Base-by-base conservation (phyloP, 2,888 invertebrate species). In the Pristionchus japonicus region DNA sequence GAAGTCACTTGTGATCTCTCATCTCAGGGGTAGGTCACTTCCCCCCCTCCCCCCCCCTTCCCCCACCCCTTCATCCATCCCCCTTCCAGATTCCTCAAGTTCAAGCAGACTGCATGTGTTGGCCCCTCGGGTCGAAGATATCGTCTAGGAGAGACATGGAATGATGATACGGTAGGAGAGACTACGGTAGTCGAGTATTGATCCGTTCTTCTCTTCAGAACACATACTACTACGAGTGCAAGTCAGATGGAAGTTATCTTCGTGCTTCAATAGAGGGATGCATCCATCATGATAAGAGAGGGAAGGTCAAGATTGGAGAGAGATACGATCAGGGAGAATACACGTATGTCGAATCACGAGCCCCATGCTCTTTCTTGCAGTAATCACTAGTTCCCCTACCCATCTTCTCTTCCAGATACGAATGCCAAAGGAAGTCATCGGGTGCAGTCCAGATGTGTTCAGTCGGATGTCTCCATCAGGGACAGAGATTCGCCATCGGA, bases 401-500 rank as follows among this genome's bases (percentile, higher is more conserved):
- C 23, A 34, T 13, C 23, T 20, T n/a, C 85, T 31, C 31, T 88
- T 91, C 83, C 91, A 93, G 92, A 34, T 94, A 93, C 90, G 91
- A 93, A 88, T 94, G 94, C 89, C 92, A 91, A 88, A 88, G 90
- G 86, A 93, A 93, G 87, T 89, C 88, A 34, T 90, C 90, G 23
- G 93, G 93, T 80, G 89, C 89, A 47, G 90, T 93, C 37, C 90
- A 91, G 86, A 90, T 94, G 91, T 93, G 93, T 89, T 90, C 93
- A 74, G 92, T 94, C 31, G 94, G 93, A 61, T 94, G 94, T 88
- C 89, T 93, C 67, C 91, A 92, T 89, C 89, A 92, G 27, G 92
- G 92, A 47, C 85, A 89, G 27, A 89, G 89, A 40, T 92, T 91
- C 88, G 88, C 85, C 80, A 88, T 94, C 70, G 94, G 93, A 49